Percentiles rank a stretch among this genome's conserved stretches.
Evolutionary conservation across 2,113 vertebrate species (phyloP).

Genomic region (Mormoops blainvillei): DNA sequence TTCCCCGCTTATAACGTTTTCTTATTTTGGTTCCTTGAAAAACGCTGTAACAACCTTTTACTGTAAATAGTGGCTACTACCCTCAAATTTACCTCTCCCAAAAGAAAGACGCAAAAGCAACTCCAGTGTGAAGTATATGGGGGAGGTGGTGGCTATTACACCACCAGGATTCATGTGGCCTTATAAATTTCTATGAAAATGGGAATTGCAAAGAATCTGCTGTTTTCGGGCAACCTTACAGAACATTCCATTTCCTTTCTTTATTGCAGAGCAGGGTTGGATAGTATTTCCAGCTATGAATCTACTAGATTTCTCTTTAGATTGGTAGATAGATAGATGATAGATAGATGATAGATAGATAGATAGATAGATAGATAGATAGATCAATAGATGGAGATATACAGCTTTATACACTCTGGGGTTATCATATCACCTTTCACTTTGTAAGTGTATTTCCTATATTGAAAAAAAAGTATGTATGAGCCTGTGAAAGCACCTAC

Average conservation of each 20-base stretch:
- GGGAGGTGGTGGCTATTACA: slow-evolving; percentile 33
- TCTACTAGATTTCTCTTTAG: slow-evolving; percentile 45
- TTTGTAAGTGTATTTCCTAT: not conserved
- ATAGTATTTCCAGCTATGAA: slow-evolving; percentile 33
- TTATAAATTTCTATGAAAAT: slow-evolving; percentile 60
- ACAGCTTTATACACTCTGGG: not conserved
- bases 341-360: not conserved
- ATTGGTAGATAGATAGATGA: not conserved
- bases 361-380: not conserved
- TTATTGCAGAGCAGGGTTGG: not conserved
- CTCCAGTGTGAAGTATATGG: slow-evolving; percentile 29
- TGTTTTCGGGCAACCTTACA: slow-evolving; percentile 5
- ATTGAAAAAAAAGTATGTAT: not conserved
- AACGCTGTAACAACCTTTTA: slow-evolving; percentile 40
- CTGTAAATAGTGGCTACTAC: slow-evolving; percentile 54
- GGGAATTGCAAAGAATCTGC: not conserved
- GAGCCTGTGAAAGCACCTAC: not conserved
- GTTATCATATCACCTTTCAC: not conserved
- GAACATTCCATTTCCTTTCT: not conserved
- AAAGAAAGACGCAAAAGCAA: slow-evolving; percentile 59
- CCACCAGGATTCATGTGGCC: slow-evolving; percentile 32
- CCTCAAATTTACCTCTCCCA: slow-evolving; percentile 66
- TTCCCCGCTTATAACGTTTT: slow-evolving; percentile 46
- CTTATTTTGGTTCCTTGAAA: slow-evolving; percentile 57
- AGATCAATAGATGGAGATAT: not conserved